A percentile compares a stretch with the other conserved stretches of the same genome.
Evolutionary conservation across 2,888 invertebrate species (phyloP).

Genomic region (Hypena proboscidalis): DNA sequence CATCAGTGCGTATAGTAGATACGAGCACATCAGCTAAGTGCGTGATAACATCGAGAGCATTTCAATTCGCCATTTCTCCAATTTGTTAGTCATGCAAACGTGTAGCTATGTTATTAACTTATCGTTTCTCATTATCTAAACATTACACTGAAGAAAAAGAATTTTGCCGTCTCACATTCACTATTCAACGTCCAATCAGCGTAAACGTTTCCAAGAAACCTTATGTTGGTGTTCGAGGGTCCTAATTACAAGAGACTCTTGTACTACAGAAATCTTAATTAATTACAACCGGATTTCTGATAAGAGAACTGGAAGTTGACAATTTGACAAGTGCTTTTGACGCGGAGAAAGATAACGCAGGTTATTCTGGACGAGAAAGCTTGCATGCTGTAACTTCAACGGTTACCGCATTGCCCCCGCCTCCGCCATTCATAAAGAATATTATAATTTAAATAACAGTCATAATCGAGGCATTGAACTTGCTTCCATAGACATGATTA

Average conservation of each 20-base stretch:
- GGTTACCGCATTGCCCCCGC: slow-evolving; percentile 56
- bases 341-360: slow-evolving; percentile 34
- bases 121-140: slow-evolving; percentile 52
- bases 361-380: slow-evolving; percentile 39
- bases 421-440: slow-evolving; percentile 64
- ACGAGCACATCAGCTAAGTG: slow-evolving; percentile 28
- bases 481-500: slow-evolving; percentile 71
- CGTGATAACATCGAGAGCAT: slow-evolving; percentile 47
- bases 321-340: slow-evolving; percentile 47
- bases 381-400: slow-evolving; percentile 37
- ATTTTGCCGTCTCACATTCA: slow-evolving; percentile 40
- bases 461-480: slow-evolving; percentile 84
- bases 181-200: slow-evolving; percentile 36
- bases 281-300: slow-evolving; percentile 56
- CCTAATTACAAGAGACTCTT: slow-evolving; percentile 44
- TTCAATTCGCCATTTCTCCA: slow-evolving; percentile 54
- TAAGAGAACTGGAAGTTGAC: slow-evolving; percentile 43
- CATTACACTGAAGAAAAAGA: slow-evolving; percentile 35
- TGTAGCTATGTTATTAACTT: slow-evolving; percentile 53
- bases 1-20: slow-evolving; percentile 24
- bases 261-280: slow-evolving; percentile 50
- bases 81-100: slow-evolving; percentile 52
- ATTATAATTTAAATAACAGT: slow-evolving; percentile 75
- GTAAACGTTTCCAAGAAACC: slow-evolving; percentile 41
- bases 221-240: slow-evolving; percentile 29